Base-by-base conservation (phyloP, 2,113 vertebrate species). In the Alligator sinensis region DNA sequence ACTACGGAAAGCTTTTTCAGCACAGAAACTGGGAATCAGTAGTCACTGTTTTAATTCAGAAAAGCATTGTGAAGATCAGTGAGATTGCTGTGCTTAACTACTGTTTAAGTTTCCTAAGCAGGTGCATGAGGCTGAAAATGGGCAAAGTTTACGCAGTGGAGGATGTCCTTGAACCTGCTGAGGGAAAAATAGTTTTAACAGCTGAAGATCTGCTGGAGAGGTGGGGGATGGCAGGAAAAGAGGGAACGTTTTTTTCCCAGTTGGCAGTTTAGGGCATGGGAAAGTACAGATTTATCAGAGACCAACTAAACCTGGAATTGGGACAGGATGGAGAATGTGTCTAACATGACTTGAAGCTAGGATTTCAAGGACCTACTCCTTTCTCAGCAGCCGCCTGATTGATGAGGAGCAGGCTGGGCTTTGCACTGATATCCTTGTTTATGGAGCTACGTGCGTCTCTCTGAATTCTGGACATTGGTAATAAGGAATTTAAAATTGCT, bases 331-430 rank as follows among this genome's bases (percentile, higher is more conserved):
- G 47, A 47, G 47, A 47, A 47, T 47, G 47, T 9, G 8, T 47
- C 47, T 27, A 18, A 9, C 64, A 18, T 2, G n/a, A 11, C 6
- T 57, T 18, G 9, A 54, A 62, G 18, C 59, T 63, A 63, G 66
- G 88, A 68, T 12, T 47, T 93, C 10, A 30, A 1, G 1, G 27
- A 60, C 28, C 3, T 17, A 47, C 88, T 9, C 25, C 78, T 83
- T 55, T 85, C 1, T 4, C 6, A 4, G 86, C 0, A 0, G 28
- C 47, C 27, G 91, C 5, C 5, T 19, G 15, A 2, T 13, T 83
- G 78, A 27, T 21, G 82, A 28, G 47, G 84, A 82, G 62, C 88
- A 59, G 30, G 82, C 3, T 78, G 60, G 38, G 2, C 22, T 34
- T 66, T 4, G 10, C 66, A 15, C 19, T 84, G 2, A 2, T 54